Base-by-base conservation (phyloP, 2,888 invertebrate genomes). In the Caenorhabditis macrosperma region DNA sequence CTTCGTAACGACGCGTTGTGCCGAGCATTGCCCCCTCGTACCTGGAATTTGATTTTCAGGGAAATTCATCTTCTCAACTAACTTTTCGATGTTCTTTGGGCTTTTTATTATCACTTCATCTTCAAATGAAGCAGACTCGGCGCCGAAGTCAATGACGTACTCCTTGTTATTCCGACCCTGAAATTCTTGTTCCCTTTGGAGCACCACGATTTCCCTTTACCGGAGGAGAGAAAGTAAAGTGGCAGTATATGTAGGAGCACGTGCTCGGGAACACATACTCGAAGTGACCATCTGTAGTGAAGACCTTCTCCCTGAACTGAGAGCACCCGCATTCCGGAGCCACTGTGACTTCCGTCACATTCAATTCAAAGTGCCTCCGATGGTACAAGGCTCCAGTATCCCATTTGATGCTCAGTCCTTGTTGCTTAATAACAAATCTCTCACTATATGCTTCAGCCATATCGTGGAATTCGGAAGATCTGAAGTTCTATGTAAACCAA, bases 231-330 rank as follows among this genome's bases (percentile, higher is more conserved):
- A 69, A 22, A 2, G 26, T 15, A 24, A 41, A 69, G 17, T 52
- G 30, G 12, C 69, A 69, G n/a, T 52, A 69, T 6, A 69, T 60
- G 20, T 26, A 69, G 33, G 17, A 24, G 44, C 69, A 72, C 20
- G 17, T 28, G 0, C 4, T 12, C 0, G 71, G 71, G 10, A 71
- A 71, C 1, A 24, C 7, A n/a, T 54, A 20, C 4, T 54, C 55
- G 2, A 50, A 38, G 17, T 50, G 17, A 15, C 17, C 0, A 20
- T 28, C 50, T 30, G 1, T 1, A 17, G 22, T 24, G 15, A 50
- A 10, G 0, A 1, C 9, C 24, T 63, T 72, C 1, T 72, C 63
- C 24, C 33, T 63, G 48, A 15, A 55, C 2, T 24, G 35, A 3
- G n/a, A 48, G 38, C 63, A 72, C 0, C 33, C 3, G 26, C 72